These are phyloP conservation scores for Caenorhabditis sp. DNA, from an alignment of 2,888 invertebrate species.

Conservation along the genomic window DNA sequence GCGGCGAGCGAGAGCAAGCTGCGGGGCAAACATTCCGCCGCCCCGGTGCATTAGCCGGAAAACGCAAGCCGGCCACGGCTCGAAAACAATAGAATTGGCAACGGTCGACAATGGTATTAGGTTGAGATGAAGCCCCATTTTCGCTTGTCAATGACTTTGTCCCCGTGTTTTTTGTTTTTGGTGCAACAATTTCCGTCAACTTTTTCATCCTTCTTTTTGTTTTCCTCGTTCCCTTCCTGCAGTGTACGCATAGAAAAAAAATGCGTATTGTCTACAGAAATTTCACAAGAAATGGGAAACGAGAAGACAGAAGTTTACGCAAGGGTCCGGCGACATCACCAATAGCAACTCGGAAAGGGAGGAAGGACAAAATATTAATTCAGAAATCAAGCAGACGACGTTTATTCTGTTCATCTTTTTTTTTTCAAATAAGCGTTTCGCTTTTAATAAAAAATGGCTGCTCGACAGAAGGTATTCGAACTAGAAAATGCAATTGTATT, in stretches of 20 bases:
- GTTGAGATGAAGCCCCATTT: constrained; percentile 45
- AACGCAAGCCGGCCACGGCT: constrained; percentile 41
- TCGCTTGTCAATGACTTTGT: constrained; percentile 58
- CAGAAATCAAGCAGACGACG: constrained; percentile 27
- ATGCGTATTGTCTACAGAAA: too few species aligned
- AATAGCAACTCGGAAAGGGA: constrained; percentile 23
- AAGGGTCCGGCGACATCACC: constrained; percentile 17
- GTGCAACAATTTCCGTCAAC: constrained; percentile 60
- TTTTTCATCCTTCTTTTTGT: constrained; percentile 27
- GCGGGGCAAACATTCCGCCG: constrained; percentile 51
- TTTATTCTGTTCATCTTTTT: background rate
- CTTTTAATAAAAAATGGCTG: constrained; percentile 12
- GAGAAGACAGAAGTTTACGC: background rate
- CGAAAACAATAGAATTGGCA: constrained; percentile 64
- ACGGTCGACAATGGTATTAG: constrained; percentile 61
- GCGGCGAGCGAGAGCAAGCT: constrained; percentile 43
- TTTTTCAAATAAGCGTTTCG: background rate
- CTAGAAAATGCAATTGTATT: constrained; percentile 10
- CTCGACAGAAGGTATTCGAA: constrained; percentile 40
- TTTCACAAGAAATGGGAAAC: constrained; percentile 1
- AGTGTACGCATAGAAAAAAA: too few species aligned
- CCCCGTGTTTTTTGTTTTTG: constrained; percentile 39
- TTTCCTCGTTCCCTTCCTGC: too few species aligned
- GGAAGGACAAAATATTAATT: constrained; percentile 20
- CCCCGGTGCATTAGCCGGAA: constrained; percentile 59